A percentile compares a stretch with the other conserved stretches of the same genome.
Evolutionary conservation across 2,113 vertebrate species (phyloP).

Genomic region (Gobius niger): DNA sequence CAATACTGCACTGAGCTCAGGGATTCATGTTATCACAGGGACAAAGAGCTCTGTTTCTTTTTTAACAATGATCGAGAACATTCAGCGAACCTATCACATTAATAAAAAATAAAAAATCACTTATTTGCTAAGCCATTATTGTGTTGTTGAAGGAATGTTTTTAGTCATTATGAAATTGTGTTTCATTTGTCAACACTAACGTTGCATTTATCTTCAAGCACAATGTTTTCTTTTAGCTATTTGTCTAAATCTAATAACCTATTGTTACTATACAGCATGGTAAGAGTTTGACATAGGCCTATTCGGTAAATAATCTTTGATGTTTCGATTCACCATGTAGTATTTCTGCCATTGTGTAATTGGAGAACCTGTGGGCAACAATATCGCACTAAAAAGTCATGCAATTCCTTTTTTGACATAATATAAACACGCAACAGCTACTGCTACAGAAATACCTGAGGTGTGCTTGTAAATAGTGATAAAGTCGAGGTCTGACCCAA

Average conservation of each 20-base stretch:
- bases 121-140: not conserved
- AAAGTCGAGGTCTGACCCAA: slow-evolving; percentile 59
- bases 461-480: slow-evolving; percentile 22
- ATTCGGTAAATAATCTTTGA: too few species aligned
- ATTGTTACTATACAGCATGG: not conserved
- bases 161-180: not conserved
- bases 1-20: not conserved
- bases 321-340: too few species aligned
- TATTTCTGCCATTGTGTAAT: not conserved
- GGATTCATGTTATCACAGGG: too few species aligned
- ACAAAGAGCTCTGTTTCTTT: too few species aligned
- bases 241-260: not conserved
- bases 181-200: not conserved
- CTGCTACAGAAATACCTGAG: slow-evolving; percentile 13
- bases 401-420: not conserved
- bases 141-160: not conserved
- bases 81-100: too few species aligned
- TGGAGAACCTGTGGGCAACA: not conserved
- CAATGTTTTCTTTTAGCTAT: too few species aligned
- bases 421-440: slow-evolving; percentile 6
- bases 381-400: not conserved
- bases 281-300: not conserved
- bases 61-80: too few species aligned
- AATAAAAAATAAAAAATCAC: too few species aligned
- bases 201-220: not conserved